Evolutionary conservation across 1,140 invertebrate genomes (phyloP), one percentile per base, ranked within the genome.

Genomic region (Tribolium castaneum): DNA sequence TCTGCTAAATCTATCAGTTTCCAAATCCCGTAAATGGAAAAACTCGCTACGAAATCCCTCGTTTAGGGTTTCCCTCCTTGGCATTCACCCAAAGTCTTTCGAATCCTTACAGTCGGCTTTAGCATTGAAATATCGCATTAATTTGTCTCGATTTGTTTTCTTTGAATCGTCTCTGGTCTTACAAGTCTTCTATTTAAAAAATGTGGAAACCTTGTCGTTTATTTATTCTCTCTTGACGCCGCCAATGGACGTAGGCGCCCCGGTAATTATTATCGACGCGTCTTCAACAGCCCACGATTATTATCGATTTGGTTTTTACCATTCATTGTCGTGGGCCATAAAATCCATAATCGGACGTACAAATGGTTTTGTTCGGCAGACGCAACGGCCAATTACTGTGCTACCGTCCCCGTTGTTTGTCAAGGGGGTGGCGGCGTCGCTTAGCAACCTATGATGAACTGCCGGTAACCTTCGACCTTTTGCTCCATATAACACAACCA

Each of bases 381-480:
- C 59, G 30, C 59, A 14, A 12, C 25, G 59, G 59, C 59, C 59
- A 66, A 66, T 66, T 66, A 66, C 59, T 30, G 59, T 66, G 59
- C 25, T 35, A 66, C 54, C 54, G 54, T n/a, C 54, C 16, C 54
- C 34, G 59, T 35, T 66, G 59, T 66, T 66, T 66, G 59, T 35
- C 5, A 66, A 66, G 71, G 71, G 71, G 71, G 71, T 50, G 71
- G 71, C 52, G 71, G 71, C 52, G 70, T 78, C 70, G 54, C 77
- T 45, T 78, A 78, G 77, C 77, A 78, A 78, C 77, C 70, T 22
- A 71, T 62, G 56, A 72, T 78, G 76, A 78, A 78, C 76, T 78
- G 56, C 50, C 50, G 14, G 25, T 72, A 72, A 78, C 77, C 77
- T 73, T 56, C 72, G 77, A 78, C 77, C 71, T 73, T 73, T 73